Evolutionary conservation across 2,113 vertebrate species (phyloP), one percentile per base, ranked within the genome.

Genomic region (Vicugna pacos): DNA sequence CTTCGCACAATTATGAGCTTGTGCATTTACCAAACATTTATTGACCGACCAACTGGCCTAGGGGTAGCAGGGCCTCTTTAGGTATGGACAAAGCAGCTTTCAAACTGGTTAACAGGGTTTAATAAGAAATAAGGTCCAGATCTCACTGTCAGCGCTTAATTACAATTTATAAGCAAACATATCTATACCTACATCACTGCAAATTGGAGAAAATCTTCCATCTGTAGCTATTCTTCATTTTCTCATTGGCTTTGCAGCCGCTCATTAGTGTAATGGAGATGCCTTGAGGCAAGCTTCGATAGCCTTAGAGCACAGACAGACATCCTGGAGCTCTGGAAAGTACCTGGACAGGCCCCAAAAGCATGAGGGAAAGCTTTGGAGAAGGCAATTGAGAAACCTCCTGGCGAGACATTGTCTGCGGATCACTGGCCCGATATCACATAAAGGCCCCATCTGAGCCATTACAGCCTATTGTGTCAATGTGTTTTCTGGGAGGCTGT

Each of bases 381-480:
- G 92, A 97, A 96, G 75, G 93, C 96, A 94, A 96, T 97, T 97
- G 97, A 98, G 97, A 97, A 98, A 97, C 88, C 96, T 98, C 77
- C 0, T 52, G 70, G 97, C 3, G 82, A 98, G 97, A 97, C 97
- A 97, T 98, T 98, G 98, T 98, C 97, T 28, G 70, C 97, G 96
- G 98, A 98, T 98, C 97, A 98, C 98, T 97, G 97, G 96, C 96
- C 0, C 0, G 58, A 92, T 95, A 97, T 93, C 97, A 89, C 92
- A 81, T 98, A 98, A 98, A 75, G 28, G 97, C 97, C 97, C 97
- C 97, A 96, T 98, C 96, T 67, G 87, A 98, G 97, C 97, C 97
- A 98, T 98, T 97, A 98, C 77, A 98, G 89, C 95, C 97, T 98
- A 97, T 98, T 96, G 96, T 98, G 98, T 98, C 97, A 95, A 97